Percentiles rank a stretch among this genome's conserved stretches.
Evolutionary conservation across 2,888 invertebrate genomes (phyloP).

Genomic region (Cerastis leucographa): DNA sequence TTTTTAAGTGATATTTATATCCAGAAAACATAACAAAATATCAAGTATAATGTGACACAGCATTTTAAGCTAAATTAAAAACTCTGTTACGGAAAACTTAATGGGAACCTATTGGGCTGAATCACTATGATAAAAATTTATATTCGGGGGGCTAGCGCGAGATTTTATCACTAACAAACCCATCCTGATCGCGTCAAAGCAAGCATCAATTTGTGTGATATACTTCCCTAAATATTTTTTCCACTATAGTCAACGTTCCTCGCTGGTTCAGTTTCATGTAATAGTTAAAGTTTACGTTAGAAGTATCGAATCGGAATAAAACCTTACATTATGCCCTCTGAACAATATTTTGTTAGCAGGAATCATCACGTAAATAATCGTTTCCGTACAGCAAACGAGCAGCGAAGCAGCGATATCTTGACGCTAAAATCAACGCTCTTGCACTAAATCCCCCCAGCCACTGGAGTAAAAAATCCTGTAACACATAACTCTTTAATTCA

Average conservation of each 20-base stretch:
- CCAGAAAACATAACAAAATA: not conserved
- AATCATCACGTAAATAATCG: not conserved
- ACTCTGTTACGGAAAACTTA: too few species aligned
- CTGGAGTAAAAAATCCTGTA: not conserved
- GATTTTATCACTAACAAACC: not conserved
- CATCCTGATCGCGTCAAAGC: not conserved
- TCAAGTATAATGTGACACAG: too few species aligned
- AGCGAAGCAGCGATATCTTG: not conserved
- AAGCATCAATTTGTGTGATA: not conserved
- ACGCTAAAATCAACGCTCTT: not conserved
- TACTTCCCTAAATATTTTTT: too few species aligned
- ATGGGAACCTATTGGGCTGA: too few species aligned
- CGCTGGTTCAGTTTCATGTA: not conserved
- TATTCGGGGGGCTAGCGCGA: not conserved
- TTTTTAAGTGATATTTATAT: not conserved
- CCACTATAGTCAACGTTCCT: too few species aligned
- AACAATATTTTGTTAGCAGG: too few species aligned
- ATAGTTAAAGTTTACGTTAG: not conserved
- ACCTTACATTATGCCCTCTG: not conserved
- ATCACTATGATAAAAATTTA: too few species aligned
- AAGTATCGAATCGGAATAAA: not conserved
- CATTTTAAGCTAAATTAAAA: not conserved
- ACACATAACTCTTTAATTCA: constrained; percentile 16
- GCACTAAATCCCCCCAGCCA: not conserved
- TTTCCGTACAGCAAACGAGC: not conserved